Base-by-base conservation (phyloP, 2,113 vertebrate species). In the Pterocles orientalis region DNA sequence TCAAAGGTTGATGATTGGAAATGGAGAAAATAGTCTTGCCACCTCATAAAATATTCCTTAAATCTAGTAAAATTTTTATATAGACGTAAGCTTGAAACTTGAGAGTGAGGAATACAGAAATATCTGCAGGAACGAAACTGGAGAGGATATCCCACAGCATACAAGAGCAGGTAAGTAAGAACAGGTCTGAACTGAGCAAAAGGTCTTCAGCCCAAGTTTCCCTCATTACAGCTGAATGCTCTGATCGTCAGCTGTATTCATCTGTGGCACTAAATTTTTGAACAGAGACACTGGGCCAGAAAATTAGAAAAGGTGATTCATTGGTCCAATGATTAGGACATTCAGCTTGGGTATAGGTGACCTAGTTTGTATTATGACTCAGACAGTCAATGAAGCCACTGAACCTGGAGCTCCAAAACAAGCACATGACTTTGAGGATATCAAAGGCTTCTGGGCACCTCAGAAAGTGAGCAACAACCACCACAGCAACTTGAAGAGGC, bases 251-350 rank as follows among this genome's bases (percentile, higher is more conserved):
- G 28, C 26, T 92, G 15, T 71, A 47, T 73, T 78, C 43, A 31
- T 24, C 72, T 71, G 51, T 64, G 36, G 25, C 57, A 88, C 60
- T 97, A 86, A 94, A 95, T 97, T 86, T 95, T 95, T 95, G 51
- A 97, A 76, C 26, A 62, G 72, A 94, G 28, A 94, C 57, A 84
- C 56, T 75, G 80, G 72, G 47, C 92, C 64, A 96, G 83, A 95
- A 96, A 94, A 92, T 90, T 84, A 84, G 29, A 90, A 56, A 17
- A 47, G 41, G 28, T 95, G 82, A 73, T 97, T 97, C 90, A 66
- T 33, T 94, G 86, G 58, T 88, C 82, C 88, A 78, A 12, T 56
- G 76, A 84, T 75, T 78, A 64, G 77, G 13, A 86, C 48, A 56
- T 64, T 82, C 92, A 86, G 39, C n/a, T 73, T 90, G 88, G 50